These are phyloP conservation scores for Liasis olivaceus DNA, from an alignment of 2,797 vertebrate species.

Conservation along the genomic window DNA sequence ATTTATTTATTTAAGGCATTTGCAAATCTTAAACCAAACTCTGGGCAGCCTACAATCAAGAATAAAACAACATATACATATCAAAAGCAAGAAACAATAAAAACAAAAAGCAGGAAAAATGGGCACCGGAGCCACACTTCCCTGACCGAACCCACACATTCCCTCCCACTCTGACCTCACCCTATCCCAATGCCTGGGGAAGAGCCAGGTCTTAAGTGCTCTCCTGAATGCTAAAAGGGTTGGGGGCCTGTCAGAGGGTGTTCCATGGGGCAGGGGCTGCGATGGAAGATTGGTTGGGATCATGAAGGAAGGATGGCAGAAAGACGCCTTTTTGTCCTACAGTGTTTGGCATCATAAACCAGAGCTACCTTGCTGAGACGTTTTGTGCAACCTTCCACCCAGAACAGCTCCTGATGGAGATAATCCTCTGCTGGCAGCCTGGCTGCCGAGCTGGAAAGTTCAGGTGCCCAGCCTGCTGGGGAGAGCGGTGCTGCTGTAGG, in stretches of 20 bases:
- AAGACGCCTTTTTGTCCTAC: background rate
- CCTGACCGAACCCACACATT: background rate
- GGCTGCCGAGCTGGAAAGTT: background rate
- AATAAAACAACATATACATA: background rate
- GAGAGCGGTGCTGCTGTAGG: no score
- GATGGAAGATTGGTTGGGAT: background rate
- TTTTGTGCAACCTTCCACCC: background rate
- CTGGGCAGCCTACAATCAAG: background rate
- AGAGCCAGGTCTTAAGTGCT: background rate
- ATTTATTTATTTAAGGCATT: background rate
- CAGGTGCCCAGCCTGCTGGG: background rate
- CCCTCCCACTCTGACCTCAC: background rate
- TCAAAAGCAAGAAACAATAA: background rate
- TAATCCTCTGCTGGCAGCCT: background rate
- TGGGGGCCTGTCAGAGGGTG: background rate
- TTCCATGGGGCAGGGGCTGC: background rate
- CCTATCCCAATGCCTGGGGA: background rate
- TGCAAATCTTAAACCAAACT: background rate
- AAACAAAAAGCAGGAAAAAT: background rate
- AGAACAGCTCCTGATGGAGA: background rate
- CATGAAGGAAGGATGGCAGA: background rate
- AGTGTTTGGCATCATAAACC: background rate
- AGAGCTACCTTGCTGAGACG: background rate
- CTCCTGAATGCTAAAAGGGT: background rate
- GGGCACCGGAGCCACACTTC: no score